phyloP scores from a whole-genome alignment of 2,888 invertebrate species.

The Eristalis intricaria region DNA sequence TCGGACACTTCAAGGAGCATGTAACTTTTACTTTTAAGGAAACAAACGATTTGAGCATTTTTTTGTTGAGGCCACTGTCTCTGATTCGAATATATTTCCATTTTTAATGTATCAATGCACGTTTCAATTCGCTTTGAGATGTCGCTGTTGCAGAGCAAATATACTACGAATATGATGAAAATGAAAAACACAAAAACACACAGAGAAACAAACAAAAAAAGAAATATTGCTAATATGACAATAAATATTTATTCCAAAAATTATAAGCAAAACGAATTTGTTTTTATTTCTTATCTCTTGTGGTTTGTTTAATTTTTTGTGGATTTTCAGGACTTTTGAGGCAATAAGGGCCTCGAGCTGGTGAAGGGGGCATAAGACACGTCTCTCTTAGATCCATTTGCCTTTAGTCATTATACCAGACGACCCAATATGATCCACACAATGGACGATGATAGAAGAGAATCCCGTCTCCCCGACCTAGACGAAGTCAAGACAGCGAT shows the following conservation, averaged over 20 bases:
- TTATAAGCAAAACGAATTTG: conserved; percentile 15
- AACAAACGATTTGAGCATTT: neutral
- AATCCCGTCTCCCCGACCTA: too few species aligned
- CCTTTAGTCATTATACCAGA: too few species aligned
- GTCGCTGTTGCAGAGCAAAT: conserved; percentile 38
- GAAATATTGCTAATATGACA: conserved; percentile 77
- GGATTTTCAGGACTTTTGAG: too few species aligned
- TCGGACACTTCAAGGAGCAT: neutral
- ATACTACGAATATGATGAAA: conserved; percentile 12
- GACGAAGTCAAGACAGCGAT: too few species aligned
- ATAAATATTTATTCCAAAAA: conserved; percentile 81
- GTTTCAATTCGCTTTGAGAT: conserved; percentile 41
- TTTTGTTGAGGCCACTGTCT: conserved; percentile 16
- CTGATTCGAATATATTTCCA: conserved; percentile 7
- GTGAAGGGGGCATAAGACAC: too few species aligned
- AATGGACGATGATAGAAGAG: too few species aligned
- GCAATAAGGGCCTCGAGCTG: too few species aligned
- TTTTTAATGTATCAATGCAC: conserved; percentile 34
- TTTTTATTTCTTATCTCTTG: neutral
- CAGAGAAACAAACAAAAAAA: conserved; percentile 7
- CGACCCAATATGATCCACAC: too few species aligned
- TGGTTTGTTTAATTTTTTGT: neutral
- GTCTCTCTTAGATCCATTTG: too few species aligned
- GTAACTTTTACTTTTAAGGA: neutral
- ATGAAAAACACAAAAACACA: neutral